Evolutionary conservation across 2,797 vertebrate genomes (phyloP), one percentile per base, ranked within the genome.

Genomic region (Sylvilagus floridanus): DNA sequence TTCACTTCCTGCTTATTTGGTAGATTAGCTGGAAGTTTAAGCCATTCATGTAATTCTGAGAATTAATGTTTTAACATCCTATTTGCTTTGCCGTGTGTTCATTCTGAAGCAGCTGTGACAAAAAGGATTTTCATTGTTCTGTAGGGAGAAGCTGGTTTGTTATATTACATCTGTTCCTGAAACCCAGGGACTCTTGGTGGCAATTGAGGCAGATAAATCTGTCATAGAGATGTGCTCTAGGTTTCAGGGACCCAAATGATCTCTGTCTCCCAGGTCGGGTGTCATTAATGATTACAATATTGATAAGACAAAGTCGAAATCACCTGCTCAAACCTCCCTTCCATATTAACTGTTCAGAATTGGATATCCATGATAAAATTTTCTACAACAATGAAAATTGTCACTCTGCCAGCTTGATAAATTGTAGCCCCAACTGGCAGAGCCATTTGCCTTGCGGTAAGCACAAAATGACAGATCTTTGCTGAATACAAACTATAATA

Each of bases 391-490:
- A 97, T 97, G 97, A 97, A 98, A 98, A 97, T 96, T 98, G 96
- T 98, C 97, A 98, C 85, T 97, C 95, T 97, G 95, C 96, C 97
- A 98, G 86, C 90, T 97, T 98, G 98, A 98, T 97, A 97, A 98
- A 98, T 98, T 97, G 96, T 96, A 95, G 95, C 89, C 88, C 92
- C 97, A 97, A 98, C 89, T 98, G 97, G 97, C 90, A 97, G 90
- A 98, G 91, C 96, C 97, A 96, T 98, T 98, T 98, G 96, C 97
- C 93, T 98, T 96, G 96, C 94, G 94, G 97, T 98, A 98, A 98
- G 97, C 96, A 98, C 93, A 98, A 98, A 98, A 98, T 97, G 96
- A 98, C 97, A 98, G 95, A 97, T 98, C 96, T 97, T 97, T 97
- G 93, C 96, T 97, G 98, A 98, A 98, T 98, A 96, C 96, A 98